phyloP scores from a whole-genome alignment of 2,888 invertebrate genomes.

The Caenorhabditis sp. region DNA sequence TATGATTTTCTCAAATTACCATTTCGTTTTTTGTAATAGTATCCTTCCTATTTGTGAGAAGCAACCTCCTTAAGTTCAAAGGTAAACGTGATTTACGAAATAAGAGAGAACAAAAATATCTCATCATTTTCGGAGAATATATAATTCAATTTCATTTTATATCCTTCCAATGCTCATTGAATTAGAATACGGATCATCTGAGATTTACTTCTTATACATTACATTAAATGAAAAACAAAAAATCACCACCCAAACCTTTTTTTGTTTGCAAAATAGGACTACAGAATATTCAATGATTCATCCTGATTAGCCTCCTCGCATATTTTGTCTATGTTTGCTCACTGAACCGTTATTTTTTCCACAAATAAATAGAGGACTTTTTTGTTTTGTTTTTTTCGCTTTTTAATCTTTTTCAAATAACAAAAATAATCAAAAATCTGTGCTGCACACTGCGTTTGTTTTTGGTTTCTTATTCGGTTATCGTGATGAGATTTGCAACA shows the following conservation, averaged over 20 bases:
- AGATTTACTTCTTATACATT: no score
- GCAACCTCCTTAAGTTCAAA: no score
- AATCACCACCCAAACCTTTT: background rate
- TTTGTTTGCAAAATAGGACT: background rate
- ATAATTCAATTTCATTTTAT: no score
- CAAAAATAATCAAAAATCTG: background rate
- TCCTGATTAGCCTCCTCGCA: background rate
- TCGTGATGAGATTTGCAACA: no score
- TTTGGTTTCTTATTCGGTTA: no score
- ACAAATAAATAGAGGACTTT: background rate
- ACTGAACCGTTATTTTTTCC: background rate
- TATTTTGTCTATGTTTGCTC: background rate
- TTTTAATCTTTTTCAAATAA: background rate
- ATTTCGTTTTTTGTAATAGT: no score
- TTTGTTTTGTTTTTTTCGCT: background rate
- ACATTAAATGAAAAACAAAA: background rate
- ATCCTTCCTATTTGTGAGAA: no score
- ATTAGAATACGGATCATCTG: background rate
- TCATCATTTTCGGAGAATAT: no score
- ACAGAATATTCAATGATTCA: background rate
- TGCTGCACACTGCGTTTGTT: background rate
- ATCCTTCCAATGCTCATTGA: background rate
- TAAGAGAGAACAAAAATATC: no score
- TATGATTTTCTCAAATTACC: no score
- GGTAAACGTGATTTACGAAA: no score